Base-by-base conservation (phyloP, 2,888 invertebrate genomes). In the Drosophila fungiperda region DNA sequence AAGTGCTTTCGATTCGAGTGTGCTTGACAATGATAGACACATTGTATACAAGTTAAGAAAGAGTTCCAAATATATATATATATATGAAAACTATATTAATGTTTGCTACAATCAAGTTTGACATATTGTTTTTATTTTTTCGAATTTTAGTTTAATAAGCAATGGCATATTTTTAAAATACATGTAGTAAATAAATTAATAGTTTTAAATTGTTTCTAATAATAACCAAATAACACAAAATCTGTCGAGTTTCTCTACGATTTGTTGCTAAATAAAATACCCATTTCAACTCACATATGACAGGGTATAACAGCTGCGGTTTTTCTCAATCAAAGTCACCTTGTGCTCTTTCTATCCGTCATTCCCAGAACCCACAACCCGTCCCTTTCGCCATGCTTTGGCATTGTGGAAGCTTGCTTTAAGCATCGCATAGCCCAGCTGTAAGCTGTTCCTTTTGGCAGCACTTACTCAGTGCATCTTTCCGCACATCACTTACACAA, bases 311-410 rank as follows among this genome's bases (percentile, higher is more conserved):
- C 64, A 64, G 73, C 66, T 84, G 87, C 74, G 87, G 89, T 80
- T 82, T 82, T 74, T 80, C 80, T 69, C 83, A 83, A 88, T 88
- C 84, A 88, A 88, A 85, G 76, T 74, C 73, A 74, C 79, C 83
- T 72, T 75, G 55, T 55, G 48, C 35, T 35, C 32, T 29, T 23
- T 65, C 55, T 60, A 78, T 17, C 20, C 20, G 2, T 4, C 29
- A 23, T 23, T 29, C 38, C 15, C n/a, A n/a, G n/a, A 1, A 8
- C 8, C 11, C 9, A 11, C 8, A 5, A 29, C 15, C 3, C 17
- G 17, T 11, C n/a, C 29, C 9, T 9, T 12, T 15, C 5, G 26
- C 15, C 12, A 20, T 3, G 9, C 9, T 29, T 35, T 23, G 15
- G 15, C 9, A 15, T 49, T 38, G 33, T 15, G n/a, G 15, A 3